Evolutionary conservation across 2,113 vertebrate genomes (phyloP).

Genomic region (Tonatia bakeri): DNA sequence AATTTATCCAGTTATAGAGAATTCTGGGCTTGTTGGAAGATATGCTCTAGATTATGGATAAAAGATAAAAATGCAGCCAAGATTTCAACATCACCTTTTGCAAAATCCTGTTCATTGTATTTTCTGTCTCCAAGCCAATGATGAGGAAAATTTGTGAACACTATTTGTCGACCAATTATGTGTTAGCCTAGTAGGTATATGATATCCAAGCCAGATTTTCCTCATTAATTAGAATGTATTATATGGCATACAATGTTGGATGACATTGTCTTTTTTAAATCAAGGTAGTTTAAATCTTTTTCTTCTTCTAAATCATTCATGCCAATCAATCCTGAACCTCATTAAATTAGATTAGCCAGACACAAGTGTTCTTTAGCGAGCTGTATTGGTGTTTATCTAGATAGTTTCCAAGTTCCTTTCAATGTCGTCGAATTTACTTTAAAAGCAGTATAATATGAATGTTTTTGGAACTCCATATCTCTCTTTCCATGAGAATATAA

Average conservation of each 20-base stretch:
- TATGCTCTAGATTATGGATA: not conserved
- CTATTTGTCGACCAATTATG: not conserved
- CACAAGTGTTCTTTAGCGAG: not conserved
- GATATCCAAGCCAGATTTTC: not conserved
- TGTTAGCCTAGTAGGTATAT: not conserved
- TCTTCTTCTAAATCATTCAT: not conserved
- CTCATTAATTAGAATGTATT: not conserved
- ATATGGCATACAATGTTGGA: not conserved
- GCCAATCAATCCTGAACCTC: not conserved
- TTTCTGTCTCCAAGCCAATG: not conserved
- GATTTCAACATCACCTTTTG: not conserved
- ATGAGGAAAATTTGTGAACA: not conserved
- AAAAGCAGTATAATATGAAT: conserved; percentile 10
- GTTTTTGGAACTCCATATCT: not conserved
- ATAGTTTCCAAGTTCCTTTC: not conserved
- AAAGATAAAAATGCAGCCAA: not conserved
- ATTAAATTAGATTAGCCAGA: not conserved
- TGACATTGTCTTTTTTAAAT: not conserved
- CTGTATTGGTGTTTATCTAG: not conserved
- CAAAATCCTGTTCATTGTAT: not conserved
- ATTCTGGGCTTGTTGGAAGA: conserved; percentile 1
- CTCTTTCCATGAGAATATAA: conserved; percentile 31
- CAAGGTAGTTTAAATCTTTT: not conserved
- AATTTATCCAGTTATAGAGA: not conserved
- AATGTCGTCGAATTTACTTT: not conserved